These are phyloP conservation scores for Melangyna quadrimaculata DNA, from an alignment of 2,888 invertebrate species.

Conservation along the genomic window DNA sequence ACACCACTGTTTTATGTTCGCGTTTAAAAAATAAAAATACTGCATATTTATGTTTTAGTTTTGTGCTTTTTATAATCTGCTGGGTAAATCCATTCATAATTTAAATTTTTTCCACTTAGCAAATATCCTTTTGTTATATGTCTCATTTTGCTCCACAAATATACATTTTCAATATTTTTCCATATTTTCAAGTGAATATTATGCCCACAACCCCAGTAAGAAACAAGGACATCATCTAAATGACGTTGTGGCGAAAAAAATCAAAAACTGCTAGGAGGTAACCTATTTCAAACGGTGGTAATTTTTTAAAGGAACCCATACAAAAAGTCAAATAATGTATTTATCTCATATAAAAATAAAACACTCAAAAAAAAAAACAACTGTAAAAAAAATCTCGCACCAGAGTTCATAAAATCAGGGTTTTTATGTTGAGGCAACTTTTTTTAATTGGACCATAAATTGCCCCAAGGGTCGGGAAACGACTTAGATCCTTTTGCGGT, in stretches of 20 bases:
- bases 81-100: too few relatives aligned
- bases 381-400: not conserved
- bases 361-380: constrained; percentile 1
- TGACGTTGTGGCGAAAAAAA: constrained; percentile 24
- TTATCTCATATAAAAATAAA: constrained; percentile 7
- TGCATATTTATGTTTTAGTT: too few relatives aligned
- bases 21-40: too few relatives aligned
- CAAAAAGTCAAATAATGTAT: constrained; percentile 62
- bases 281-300: constrained; percentile 64
- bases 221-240: not conserved
- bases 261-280: constrained; percentile 52
- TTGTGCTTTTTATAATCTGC: too few relatives aligned
- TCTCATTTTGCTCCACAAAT: too few relatives aligned
- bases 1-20: too few relatives aligned
- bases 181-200: not conserved
- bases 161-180: too few relatives aligned
- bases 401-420: constrained; percentile 17
- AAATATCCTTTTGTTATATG: too few relatives aligned
- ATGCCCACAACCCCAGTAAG: not conserved
- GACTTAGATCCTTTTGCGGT: not conserved
- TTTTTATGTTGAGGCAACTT: constrained; percentile 28
- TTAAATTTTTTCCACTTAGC: too few relatives aligned
- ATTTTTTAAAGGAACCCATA: constrained; percentile 61
- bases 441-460: constrained; percentile 48
- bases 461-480: constrained; percentile 15